Evolutionary conservation across 1,140 invertebrate species (phyloP), one percentile per base, ranked within the genome.

Genomic region (Micrasema longulum): DNA sequence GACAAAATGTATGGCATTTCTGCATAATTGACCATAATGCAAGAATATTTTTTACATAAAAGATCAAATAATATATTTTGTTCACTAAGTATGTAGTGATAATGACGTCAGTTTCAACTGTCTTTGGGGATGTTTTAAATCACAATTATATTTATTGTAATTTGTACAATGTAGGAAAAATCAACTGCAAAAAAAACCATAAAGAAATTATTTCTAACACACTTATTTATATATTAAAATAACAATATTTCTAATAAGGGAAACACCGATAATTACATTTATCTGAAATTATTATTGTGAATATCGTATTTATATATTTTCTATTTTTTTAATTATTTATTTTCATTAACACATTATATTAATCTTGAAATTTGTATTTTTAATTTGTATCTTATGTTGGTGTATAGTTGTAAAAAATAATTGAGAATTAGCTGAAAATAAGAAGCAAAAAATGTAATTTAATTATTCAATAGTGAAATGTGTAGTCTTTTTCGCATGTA

Each of bases 311-410:
- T 31, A 31, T 31, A 31, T 31, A 48, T 48, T 48, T 20, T 48
- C 26, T 38, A 41, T 60, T 20, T 60, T 60, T 12, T 22, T 60
- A 60, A 38, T 38, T 41, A 38, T 22, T 12, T 41, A 38, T 60
- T 41, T 60, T 60, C 18, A 22, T 57, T 16, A 60, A 60, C 55
- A 60, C 55, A 60, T 60, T 60, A 41, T 41, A 41, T 38, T 60
- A 38, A 60, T 41, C 38, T 41, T 60, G 55, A 60, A 41, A 38
- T 60, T 60, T 60, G 55, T 60, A 60, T 60, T 38, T 5, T 60
- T 38, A 18, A 41, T 60, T 60, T 60, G 55, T 60, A 60, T 60
- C 55, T 60, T 23, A 12, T 60, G 55, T 60, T 60, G 36, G 35
- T 60, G 36, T 41, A 60, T 60, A 41, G 35, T 4, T 4, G 26